Base-by-base conservation (phyloP, 1,140 invertebrate genomes). In the Latrodectus geometricus region DNA sequence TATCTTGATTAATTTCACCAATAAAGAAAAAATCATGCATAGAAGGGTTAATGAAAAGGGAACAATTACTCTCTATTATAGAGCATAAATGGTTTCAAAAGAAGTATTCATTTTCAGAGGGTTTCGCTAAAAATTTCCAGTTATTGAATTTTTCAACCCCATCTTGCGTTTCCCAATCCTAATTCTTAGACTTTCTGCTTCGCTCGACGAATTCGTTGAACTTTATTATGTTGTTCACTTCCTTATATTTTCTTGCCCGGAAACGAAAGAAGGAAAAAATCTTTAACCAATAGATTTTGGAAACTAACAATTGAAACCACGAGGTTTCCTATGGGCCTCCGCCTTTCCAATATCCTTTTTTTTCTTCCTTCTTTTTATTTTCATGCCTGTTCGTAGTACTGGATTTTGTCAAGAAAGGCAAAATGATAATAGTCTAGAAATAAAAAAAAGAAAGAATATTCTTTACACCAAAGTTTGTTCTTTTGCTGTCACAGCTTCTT, bases 241-340 rank as follows among this genome's bases (percentile, higher is more conserved):
- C 21, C 50, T 79, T 66, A 79, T 79, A 79, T 79, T 79, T 79
- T 79, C 77, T 68, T 79, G 66, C 77, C 66, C 77, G 66, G 49
- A 79, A 35, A 35, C 35, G 77, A 69, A 79, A 68, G 35, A 21
- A 35, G 12, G 20, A 65, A 65, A 79, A 61, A 68, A 61, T 56
- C 61, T 54, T 79, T 79, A 79, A 79, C 77, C 77, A 65, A 79
- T 79, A 79, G 77, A 79, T 79, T 79, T 79, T 79, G 77, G 77
- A 79, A 79, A 79, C 77, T 79, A 79, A 79, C 77, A 79, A 79
- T 79, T 79, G 77, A 79, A 79, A 79, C 77, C 77, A 69, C 77
- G 35, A 79, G 50, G 50, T 52, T n/a, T 61, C n/a, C 52, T 74
- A 50, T 74, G 35, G 35, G 35, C 35, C 35, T 73, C 21, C 20